phyloP scores from a whole-genome alignment of 2,797 vertebrate genomes.

The Brotogeris chrysoptera region DNA sequence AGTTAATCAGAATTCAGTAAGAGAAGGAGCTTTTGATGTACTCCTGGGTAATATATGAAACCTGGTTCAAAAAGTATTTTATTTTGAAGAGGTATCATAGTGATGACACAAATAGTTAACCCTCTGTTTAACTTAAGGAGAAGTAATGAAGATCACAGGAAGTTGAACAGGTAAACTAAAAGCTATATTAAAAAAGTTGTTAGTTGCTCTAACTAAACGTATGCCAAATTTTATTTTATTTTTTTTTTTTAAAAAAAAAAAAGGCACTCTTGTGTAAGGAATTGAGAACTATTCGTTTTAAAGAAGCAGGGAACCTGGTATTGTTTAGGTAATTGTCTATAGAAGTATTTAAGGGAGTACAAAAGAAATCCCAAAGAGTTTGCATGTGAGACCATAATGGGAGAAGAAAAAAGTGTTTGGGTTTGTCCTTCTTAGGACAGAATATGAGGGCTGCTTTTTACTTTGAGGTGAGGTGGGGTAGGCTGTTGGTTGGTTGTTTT shows the following conservation, averaged over 20 bases:
- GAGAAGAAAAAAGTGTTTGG: not conserved
- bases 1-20: not conserved
- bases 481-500: not conserved
- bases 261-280: not conserved
- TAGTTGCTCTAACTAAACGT: not conserved
- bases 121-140: not conserved
- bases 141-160: not conserved
- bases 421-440: not conserved
- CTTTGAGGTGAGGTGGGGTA: not conserved
- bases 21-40: not conserved
- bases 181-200: not conserved
- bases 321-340: not conserved
- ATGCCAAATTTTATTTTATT: not conserved
- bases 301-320: not conserved
- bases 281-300: not conserved
- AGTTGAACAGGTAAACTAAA: not conserved
- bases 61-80: not conserved
- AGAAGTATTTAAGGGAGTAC: not conserved
- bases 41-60: not conserved
- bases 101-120: not conserved
- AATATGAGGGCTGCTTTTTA: not conserved
- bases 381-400: fast-evolving
- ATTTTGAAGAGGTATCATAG: not conserved
- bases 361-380: not conserved
- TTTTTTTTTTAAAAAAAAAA: too few relatives aligned